Conservation (phyloP, 2,888 invertebrate genomes). For the Dascillus cervinus region DNA sequence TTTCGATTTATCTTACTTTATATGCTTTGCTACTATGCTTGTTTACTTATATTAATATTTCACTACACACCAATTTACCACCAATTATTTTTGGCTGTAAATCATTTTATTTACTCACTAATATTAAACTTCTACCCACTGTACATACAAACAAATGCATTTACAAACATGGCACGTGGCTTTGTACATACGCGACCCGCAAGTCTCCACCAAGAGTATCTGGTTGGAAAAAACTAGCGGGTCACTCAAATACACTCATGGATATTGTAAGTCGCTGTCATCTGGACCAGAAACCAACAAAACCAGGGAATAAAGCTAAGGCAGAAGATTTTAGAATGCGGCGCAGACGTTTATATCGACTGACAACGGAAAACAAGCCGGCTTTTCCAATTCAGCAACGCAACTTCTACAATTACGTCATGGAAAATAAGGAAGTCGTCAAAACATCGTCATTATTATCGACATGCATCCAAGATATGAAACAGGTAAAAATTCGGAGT, state of each 20-base stretch:
- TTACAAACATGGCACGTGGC: constrained; percentile 26
- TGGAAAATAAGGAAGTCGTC: constrained; percentile 90
- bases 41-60: too few species aligned
- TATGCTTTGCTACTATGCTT: too few species aligned
- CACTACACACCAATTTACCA: too few species aligned
- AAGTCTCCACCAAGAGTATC: constrained; percentile 41
- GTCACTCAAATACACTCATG: constrained; percentile 55
- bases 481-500: constrained; percentile 61
- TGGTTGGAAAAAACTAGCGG: constrained; percentile 60
- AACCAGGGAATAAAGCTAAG: constrained; percentile 36
- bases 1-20: too few species aligned
- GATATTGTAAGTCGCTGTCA: constrained; percentile 63
- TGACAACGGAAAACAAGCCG: constrained; percentile 75
- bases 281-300: constrained; percentile 50
- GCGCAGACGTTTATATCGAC: constrained; percentile 66
- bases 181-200: constrained; percentile 31
- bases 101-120: too few species aligned
- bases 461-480: constrained; percentile 77
- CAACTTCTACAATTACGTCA: constrained; percentile 73
- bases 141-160: too few species aligned
- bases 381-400: constrained; percentile 71
- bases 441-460: constrained; percentile 78
- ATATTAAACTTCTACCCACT: too few species aligned
- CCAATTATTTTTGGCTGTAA: too few species aligned
- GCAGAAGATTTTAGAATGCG: constrained; percentile 55